Evolutionary conservation across 2,888 invertebrate species (phyloP).

Genomic region (Dromius quadrimaculatus): DNA sequence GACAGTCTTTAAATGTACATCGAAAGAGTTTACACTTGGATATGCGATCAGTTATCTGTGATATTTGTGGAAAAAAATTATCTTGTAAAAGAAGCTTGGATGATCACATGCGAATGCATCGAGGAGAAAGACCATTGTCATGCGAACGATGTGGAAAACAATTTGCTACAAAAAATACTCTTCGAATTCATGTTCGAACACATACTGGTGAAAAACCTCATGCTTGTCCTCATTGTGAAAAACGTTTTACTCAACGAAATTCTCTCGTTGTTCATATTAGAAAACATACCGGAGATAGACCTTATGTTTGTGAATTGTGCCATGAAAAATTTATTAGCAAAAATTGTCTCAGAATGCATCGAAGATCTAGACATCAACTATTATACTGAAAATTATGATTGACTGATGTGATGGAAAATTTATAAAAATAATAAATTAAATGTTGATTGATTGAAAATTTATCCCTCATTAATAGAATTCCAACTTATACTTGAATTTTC

Average conservation of each 20-base stretch:
- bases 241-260: slow-evolving; percentile 57
- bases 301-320: slow-evolving; percentile 50
- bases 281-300: slow-evolving; percentile 51
- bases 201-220: slow-evolving; percentile 65
- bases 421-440: no score
- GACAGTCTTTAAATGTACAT: slow-evolving; percentile 57
- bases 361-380: slow-evolving; percentile 45
- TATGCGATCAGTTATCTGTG: slow-evolving; percentile 57
- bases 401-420: no score
- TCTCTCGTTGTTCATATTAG: slow-evolving; percentile 57
- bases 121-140: slow-evolving; percentile 16
- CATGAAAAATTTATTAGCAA: slow-evolving; percentile 59
- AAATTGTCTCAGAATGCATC: slow-evolving; percentile 58
- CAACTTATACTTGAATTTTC: no score
- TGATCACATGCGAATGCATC: slow-evolving; percentile 21
- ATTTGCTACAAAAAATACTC: slow-evolving; percentile 17
- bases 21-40: slow-evolving; percentile 54
- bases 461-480: no score
- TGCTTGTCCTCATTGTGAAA: slow-evolving; percentile 62
- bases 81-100: slow-evolving; percentile 29
- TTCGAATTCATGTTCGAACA: slow-evolving; percentile 66
- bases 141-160: slow-evolving; percentile 37
- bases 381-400: slow-evolving; percentile 10
- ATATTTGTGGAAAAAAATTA: slow-evolving; percentile 31
- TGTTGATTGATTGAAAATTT: no score